Evolutionary conservation across 2,888 invertebrate species (phyloP).

Genomic region (Chromoteleia sp.): DNA sequence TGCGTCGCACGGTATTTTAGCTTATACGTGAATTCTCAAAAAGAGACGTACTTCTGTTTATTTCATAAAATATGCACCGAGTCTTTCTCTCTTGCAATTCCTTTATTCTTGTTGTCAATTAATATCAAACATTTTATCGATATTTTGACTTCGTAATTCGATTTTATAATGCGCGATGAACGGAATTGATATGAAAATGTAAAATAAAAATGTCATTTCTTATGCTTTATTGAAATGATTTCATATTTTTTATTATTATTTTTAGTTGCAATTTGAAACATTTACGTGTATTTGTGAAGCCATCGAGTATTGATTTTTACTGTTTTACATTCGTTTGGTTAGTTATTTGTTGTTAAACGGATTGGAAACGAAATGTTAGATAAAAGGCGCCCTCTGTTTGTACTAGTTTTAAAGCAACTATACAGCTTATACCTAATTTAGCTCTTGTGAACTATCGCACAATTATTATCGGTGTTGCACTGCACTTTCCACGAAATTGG

Average conservation of each 20-base stretch:
- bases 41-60: slow-evolving; percentile 49
- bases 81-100: slow-evolving; percentile 16
- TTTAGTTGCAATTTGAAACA: not conserved
- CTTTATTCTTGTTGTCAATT: slow-evolving; percentile 20
- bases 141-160: slow-evolving; percentile 15
- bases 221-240: slow-evolving; percentile 6
- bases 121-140: slow-evolving; percentile 17
- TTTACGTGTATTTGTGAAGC: not conserved
- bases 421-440: slow-evolving; percentile 45
- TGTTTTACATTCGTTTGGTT: slow-evolving; percentile 6
- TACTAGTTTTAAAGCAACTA: slow-evolving; percentile 24
- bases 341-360: slow-evolving; percentile 29
- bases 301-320: not conserved
- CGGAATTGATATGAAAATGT: not conserved
- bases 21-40: slow-evolving; percentile 55
- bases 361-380: slow-evolving; percentile 23
- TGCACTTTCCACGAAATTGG: slow-evolving; percentile 59
- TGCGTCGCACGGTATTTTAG: slow-evolving; percentile 58
- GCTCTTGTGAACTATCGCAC: slow-evolving; percentile 30
- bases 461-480: slow-evolving; percentile 54
- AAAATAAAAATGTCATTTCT: not conserved
- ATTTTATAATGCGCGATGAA: too few species aligned
- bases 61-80: slow-evolving; percentile 50
- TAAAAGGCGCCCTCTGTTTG: slow-evolving; percentile 23
- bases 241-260: not conserved